These are phyloP conservation scores for Neodon shergylaensis DNA, from an alignment of 2,113 vertebrate genomes.

Conservation along the genomic window DNA sequence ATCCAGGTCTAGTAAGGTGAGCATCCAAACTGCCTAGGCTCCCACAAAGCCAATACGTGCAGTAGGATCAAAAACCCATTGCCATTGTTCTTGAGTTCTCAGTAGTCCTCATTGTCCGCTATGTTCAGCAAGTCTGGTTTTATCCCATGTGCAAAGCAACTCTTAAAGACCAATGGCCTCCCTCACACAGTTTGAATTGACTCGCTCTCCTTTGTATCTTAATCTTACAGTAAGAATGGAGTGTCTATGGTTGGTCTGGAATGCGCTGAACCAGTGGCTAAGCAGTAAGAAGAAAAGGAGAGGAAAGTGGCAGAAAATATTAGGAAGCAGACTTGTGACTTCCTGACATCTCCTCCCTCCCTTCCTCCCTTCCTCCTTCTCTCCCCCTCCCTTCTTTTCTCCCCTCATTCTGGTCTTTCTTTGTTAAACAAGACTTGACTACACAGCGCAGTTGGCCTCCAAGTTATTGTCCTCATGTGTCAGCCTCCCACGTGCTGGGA, in stretches of 20 bases:
- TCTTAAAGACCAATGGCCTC: neutral
- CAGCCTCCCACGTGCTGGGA: neutral
- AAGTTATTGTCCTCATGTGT: neutral
- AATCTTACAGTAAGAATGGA: slow-evolving; percentile 18
- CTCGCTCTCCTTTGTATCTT: neutral
- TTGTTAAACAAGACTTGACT: neutral
- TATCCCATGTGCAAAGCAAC: neutral
- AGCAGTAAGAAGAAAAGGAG: neutral
- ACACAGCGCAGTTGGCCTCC: neutral
- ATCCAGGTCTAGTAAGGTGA: too few species aligned
- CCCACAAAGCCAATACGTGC: too few species aligned
- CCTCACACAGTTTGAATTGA: neutral
- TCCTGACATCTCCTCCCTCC: too few species aligned
- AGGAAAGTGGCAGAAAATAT: neutral
- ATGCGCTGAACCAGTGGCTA: neutral
- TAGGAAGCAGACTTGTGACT: neutral
- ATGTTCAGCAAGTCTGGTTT: too few species aligned
- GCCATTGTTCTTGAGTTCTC: too few species aligned
- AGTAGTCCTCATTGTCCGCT: too few species aligned
- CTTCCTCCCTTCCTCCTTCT: rapidly evolving
- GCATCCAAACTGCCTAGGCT: too few species aligned
- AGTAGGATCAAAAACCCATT: too few species aligned
- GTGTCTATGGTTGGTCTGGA: neutral
- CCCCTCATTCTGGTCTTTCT: neutral
- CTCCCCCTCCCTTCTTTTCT: rapidly evolving